These are phyloP conservation scores for Adela reaumurella DNA, from an alignment of 2,888 invertebrate genomes.

Conservation along the genomic window DNA sequence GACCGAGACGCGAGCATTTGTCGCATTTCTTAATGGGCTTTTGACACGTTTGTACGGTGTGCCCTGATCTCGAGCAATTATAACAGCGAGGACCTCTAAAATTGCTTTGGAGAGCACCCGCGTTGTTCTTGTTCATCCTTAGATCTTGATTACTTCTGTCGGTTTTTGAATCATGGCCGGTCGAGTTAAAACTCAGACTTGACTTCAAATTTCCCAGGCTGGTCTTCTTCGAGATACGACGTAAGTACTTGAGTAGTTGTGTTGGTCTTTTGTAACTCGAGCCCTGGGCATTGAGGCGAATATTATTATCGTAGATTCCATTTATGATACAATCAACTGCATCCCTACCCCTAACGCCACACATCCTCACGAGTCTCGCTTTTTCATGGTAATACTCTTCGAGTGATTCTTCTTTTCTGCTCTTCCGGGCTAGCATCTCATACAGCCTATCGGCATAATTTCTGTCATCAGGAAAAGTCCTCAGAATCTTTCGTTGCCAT, in stretches of 20 bases:
- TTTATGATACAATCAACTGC: slow-evolving; percentile 11
- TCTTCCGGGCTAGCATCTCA: too few relatives aligned
- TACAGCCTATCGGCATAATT: too few relatives aligned
- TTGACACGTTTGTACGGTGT: background rate
- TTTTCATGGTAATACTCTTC: too few relatives aligned
- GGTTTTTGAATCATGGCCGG: background rate
- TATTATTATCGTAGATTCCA: slow-evolving; percentile 8
- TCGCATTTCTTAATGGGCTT: slow-evolving; percentile 1
- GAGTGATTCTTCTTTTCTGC: too few relatives aligned
- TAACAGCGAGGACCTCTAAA: slow-evolving; percentile 1
- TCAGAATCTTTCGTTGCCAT: too few relatives aligned
- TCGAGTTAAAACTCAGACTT: background rate
- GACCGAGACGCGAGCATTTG: slow-evolving; percentile 2
- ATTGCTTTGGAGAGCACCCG: too few relatives aligned
- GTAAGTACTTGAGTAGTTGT: slow-evolving; percentile 3
- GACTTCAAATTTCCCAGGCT: background rate
- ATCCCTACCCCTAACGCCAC: slow-evolving; percentile 3
- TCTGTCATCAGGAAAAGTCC: too few relatives aligned
- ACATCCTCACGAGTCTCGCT: too few relatives aligned
- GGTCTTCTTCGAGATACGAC: background rate
- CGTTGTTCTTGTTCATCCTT: too few relatives aligned
- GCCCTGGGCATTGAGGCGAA: slow-evolving; percentile 5
- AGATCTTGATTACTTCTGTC: too few relatives aligned
- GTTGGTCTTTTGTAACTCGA: slow-evolving; percentile 4
- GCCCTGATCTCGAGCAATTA: slow-evolving; percentile 2